Conservation (phyloP, 2,797 vertebrate genomes). For the Loris lydekkerianus region DNA sequence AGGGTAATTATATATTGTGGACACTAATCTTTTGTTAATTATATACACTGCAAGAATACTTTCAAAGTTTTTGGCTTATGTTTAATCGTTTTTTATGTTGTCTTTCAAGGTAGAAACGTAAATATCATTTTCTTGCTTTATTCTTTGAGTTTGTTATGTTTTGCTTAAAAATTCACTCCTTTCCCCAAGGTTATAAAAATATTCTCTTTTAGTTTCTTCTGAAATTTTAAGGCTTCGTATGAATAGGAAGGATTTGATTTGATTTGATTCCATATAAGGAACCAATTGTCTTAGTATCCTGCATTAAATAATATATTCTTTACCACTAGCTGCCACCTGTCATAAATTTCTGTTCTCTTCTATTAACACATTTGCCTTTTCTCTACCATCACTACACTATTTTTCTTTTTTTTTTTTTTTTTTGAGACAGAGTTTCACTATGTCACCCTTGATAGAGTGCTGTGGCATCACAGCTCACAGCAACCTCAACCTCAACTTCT, state of each 20-base stretch:
- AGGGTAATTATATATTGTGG: background rate
- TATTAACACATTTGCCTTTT: background rate
- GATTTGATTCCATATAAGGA: background rate
- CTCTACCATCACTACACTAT: background rate
- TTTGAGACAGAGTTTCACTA: too few species aligned
- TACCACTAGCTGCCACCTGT: background rate
- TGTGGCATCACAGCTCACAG: too few species aligned
- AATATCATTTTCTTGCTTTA: background rate
- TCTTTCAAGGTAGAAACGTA: background rate
- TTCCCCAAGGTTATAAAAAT: background rate
- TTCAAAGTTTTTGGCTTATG: background rate
- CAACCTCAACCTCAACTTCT: too few species aligned
- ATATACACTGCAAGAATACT: background rate
- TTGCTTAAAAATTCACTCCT: constrained; percentile 25
- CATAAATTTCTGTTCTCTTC: background rate
- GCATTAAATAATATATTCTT: background rate
- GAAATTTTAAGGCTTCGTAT: background rate
- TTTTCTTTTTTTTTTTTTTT: background rate
- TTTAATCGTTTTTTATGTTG: background rate
- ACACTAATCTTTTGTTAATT: constrained; percentile 19
- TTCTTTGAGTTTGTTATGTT: background rate
- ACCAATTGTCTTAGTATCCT: background rate
- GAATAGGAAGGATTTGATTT: background rate
- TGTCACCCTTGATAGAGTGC: too few species aligned
- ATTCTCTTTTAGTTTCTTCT: background rate